Evolutionary conservation across 1,140 invertebrate genomes (phyloP), one percentile per base, ranked within the genome.

Genomic region (Rhyacophila brunnea): DNA sequence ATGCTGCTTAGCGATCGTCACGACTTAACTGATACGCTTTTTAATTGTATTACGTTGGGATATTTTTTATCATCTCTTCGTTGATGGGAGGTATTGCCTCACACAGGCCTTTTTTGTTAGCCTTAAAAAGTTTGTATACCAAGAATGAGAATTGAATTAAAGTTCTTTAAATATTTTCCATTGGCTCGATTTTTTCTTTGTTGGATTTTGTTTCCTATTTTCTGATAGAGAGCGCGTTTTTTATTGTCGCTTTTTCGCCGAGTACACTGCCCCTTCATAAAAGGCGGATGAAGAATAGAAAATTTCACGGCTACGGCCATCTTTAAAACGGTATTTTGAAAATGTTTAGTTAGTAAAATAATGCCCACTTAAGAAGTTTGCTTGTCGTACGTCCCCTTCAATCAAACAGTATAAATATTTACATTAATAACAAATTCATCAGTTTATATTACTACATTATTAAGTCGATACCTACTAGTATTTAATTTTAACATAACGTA

Each of bases 121-220:
- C 46, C 20, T 47, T 18, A 56, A 45, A 56, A 50, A 49, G 34
- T 23, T 17, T 50, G 55, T 58, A 50, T 50, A 43, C 46, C 46
- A 44, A 58, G 46, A 58, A 58, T 47, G 44, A 34, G 53, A 51
- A 58, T 58, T 58, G 55, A 58, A 58, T 58, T 58, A 58, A 58
- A 58, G 46, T 58, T 58, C 55, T 58, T 58, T 58, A 58, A 58
- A 58, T 58, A 58, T 58, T 58, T 58, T 51, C 47, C 38, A 51
- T 44, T 18, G 46, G 10, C 15, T 50, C 36, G n/a, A 28, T 28
- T 50, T 58, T 58, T 58, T 50, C 14, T 43, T 56, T 56, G 44
- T 56, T 47, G 53, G 28, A 18, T 13, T 20, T 43, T 32, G 53
- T 56, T 56, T 54, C 43, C 43, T 35, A 45, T 17, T 18, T 36